These are phyloP conservation scores for Encarsia formosa DNA, from an alignment of 2,888 invertebrate species.

Conservation along the genomic window DNA sequence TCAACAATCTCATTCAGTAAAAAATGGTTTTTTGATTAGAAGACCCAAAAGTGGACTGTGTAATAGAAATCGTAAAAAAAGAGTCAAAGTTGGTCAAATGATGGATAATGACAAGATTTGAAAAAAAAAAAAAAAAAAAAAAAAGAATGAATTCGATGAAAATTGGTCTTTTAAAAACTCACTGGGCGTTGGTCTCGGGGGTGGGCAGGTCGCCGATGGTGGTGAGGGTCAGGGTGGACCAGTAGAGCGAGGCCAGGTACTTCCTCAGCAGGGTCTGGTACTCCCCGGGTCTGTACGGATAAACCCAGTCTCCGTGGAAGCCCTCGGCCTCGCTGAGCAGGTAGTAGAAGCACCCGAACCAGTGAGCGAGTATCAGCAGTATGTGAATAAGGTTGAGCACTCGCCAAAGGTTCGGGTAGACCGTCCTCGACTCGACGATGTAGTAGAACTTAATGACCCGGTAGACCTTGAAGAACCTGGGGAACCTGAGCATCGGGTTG, in stretches of 20 bases:
- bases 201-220: conserved; percentile 95
- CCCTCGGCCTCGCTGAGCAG: conserved; percentile 87
- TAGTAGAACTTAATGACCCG: conserved; percentile 90
- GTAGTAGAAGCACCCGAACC: conserved; percentile 98
- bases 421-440: conserved; percentile 92
- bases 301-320: conserved; percentile 87
- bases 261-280: conserved; percentile 87
- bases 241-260: conserved; percentile 91
- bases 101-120: neutral
- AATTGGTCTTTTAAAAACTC: conserved; percentile 59
- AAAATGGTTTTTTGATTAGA: too few species aligned
- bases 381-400: conserved; percentile 94
- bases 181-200: conserved; percentile 95
- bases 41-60: too few species aligned
- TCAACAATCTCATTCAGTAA: too few species aligned
- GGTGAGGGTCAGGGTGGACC: conserved; percentile 93
- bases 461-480: conserved; percentile 86
- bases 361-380: conserved; percentile 88
- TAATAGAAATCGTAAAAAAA: too few species aligned
- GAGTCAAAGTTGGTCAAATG: neutral
- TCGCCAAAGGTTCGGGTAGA: conserved; percentile 94
- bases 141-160: neutral
- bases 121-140: neutral
- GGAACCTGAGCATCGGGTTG: conserved; percentile 84
- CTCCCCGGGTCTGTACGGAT: conserved; percentile 81